These are phyloP conservation scores for Dendrolimus pini DNA, from an alignment of 2,888 invertebrate species.

Conservation along the genomic window DNA sequence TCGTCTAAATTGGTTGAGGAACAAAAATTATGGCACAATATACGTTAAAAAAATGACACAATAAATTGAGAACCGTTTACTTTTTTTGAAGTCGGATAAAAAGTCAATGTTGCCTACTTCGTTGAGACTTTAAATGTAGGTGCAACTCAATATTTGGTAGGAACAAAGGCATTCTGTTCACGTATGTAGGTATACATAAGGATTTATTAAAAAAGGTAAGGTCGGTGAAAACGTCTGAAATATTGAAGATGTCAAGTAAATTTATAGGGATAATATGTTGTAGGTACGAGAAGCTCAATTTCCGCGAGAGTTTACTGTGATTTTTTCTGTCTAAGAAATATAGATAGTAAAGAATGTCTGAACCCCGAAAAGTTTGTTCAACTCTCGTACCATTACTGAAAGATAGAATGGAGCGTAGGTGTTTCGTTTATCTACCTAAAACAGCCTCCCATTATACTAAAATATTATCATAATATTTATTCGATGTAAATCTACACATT, in stretches of 20 bases:
- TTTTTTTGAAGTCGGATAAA: slow-evolving; percentile 3
- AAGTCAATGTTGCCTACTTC: not conserved
- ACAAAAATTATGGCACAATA: no score
- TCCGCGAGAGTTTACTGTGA: slow-evolving; percentile 54
- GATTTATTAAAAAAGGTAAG: slow-evolving; percentile 68
- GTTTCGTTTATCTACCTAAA: slow-evolving; percentile 12
- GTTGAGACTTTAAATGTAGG: not conserved
- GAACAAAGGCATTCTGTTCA: slow-evolving; percentile 25
- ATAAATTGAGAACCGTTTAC: not conserved
- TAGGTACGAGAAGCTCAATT: slow-evolving; percentile 56
- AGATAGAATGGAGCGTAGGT: slow-evolving; percentile 3
- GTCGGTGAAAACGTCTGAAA: slow-evolving; percentile 68
- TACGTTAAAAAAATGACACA: no score
- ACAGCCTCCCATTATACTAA: no score
- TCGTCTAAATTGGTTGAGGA: no score
- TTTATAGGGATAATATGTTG: slow-evolving; percentile 72
- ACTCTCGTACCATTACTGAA: slow-evolving; percentile 17
- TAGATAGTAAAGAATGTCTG: slow-evolving; percentile 31
- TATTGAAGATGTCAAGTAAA: slow-evolving; percentile 69
- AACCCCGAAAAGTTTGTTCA: slow-evolving; percentile 24
- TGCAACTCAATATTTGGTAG: not conserved
- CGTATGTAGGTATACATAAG: slow-evolving; percentile 26
- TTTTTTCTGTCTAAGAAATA: slow-evolving; percentile 52
- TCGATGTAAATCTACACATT: no score
- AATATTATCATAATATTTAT: no score